phyloP scores from a whole-genome alignment of 2,888 invertebrate species.

The Cremastinae sp. region DNA sequence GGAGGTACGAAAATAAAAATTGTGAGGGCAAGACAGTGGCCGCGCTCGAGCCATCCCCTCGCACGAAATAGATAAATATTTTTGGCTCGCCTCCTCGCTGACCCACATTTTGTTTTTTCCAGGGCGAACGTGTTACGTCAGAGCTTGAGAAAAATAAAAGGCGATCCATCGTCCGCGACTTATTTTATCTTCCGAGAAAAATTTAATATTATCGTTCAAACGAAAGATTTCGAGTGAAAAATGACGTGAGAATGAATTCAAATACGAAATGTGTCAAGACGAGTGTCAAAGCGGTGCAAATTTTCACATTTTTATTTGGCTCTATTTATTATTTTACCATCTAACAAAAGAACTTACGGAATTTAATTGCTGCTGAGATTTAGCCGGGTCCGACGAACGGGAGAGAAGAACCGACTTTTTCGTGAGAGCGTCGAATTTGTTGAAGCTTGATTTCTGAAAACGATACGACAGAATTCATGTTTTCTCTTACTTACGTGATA shows the following conservation, averaged over 20 bases:
- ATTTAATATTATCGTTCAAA: no score
- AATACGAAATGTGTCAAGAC: no score
- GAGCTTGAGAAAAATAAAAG: background rate
- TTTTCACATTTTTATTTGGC: background rate
- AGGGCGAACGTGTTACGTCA: slow-evolving; percentile 37
- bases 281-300: background rate
- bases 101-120: slow-evolving; percentile 49
- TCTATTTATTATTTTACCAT: background rate
- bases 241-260: background rate
- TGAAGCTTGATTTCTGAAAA: slow-evolving; percentile 88
- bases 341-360: slow-evolving; percentile 82
- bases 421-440: slow-evolving; percentile 87
- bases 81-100: slow-evolving; percentile 52
- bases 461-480: slow-evolving; percentile 28
- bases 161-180: slow-evolving; percentile 5
- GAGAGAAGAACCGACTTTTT: slow-evolving; percentile 86
- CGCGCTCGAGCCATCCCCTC: slow-evolving; percentile 27
- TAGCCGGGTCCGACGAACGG: slow-evolving; percentile 85
- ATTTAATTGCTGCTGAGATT: slow-evolving; percentile 86
- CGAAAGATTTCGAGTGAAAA: background rate
- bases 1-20: slow-evolving; percentile 56
- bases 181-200: background rate
- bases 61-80: slow-evolving; percentile 57
- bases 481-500: slow-evolving; percentile 7
- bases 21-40: slow-evolving; percentile 29